phyloP scores from a whole-genome alignment of 2,113 vertebrate genomes.

The Oncorhynchus masou region DNA sequence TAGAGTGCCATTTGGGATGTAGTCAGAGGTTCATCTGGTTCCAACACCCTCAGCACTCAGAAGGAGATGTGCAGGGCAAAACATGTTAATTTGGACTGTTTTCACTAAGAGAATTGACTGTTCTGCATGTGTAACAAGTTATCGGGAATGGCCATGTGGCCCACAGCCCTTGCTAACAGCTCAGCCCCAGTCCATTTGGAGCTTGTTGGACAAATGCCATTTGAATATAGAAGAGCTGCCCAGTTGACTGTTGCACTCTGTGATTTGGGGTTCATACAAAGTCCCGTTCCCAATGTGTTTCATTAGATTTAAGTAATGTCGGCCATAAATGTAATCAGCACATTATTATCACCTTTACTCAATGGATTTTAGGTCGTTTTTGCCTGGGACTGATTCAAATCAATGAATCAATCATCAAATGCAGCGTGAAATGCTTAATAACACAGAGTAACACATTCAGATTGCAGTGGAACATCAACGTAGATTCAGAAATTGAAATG shows the following conservation, averaged over 20 bases:
- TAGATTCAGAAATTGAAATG: constrained; percentile 13
- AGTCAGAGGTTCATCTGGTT: not conserved
- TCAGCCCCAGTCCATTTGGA: not conserved
- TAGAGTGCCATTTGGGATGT: not conserved
- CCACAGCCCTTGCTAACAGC: not conserved
- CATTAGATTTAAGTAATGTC: not conserved
- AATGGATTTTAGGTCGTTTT: not conserved
- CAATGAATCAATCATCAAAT: constrained; percentile 16
- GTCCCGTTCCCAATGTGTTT: not conserved
- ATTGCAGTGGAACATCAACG: constrained; percentile 3
- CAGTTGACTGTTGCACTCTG: not conserved
- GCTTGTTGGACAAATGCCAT: not conserved
- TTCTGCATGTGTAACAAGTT: not conserved
- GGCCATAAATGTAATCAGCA: not conserved
- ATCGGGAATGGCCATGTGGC: not conserved
- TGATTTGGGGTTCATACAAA: not conserved
- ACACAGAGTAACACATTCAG: constrained; percentile 8
- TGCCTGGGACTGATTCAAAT: not conserved
- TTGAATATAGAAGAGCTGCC: too few species aligned
- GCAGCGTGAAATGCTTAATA: not conserved
- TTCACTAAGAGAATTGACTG: not conserved
- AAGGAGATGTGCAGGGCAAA: not conserved
- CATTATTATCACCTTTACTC: constrained; percentile 3
- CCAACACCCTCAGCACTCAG: not conserved
- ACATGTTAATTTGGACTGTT: not conserved